A percentile compares a stretch with the other conserved stretches of the same genome.
Conservation (phyloP, 2,797 vertebrate genomes). For the Myotis pilosus region DNA sequence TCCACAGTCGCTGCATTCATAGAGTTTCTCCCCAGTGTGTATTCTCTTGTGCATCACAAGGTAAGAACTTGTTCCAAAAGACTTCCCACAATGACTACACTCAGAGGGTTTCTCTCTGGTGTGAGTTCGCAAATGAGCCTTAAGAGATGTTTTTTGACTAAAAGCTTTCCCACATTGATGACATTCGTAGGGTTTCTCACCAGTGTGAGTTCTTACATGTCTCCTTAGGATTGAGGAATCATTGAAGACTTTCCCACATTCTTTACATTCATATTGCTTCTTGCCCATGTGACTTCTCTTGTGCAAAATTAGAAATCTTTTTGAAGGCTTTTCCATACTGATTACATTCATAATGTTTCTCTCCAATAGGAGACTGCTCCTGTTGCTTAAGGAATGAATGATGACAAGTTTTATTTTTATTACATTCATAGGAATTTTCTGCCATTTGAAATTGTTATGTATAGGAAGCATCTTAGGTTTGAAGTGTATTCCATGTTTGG, state of each 20-base stretch:
- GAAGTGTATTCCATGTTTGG: not conserved
- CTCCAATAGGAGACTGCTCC: conserved; percentile 8
- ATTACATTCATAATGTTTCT: conserved; percentile 28
- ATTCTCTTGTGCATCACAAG: conserved; percentile 61
- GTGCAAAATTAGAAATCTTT: conserved; percentile 51
- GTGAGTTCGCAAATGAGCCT: conserved; percentile 33
- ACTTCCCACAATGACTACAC: conserved; percentile 64
- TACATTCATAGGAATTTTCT: not conserved
- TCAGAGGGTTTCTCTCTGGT: conserved; percentile 60
- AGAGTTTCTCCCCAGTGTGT: conserved; percentile 58
- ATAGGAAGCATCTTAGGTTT: not conserved
- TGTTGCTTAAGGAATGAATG: conserved; percentile 7
- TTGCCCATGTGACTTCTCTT: conserved; percentile 69
- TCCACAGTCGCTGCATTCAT: conserved; percentile 51
- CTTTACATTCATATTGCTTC: conserved; percentile 71
- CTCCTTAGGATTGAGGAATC: conserved; percentile 74
- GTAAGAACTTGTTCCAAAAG: conserved; percentile 63
- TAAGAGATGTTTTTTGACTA: conserved; percentile 33
- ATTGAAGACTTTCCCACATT: conserved; percentile 72
- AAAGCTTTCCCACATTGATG: conserved; percentile 35
- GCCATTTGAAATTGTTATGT: not conserved
- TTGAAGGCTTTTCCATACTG: conserved; percentile 41
- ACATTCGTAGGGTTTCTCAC: conserved; percentile 54
- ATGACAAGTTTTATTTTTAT: not conserved
- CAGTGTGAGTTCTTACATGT: conserved; percentile 73